Conservation (phyloP, 1,140 invertebrate genomes). For the Caenorhabditis elegans region DNA sequence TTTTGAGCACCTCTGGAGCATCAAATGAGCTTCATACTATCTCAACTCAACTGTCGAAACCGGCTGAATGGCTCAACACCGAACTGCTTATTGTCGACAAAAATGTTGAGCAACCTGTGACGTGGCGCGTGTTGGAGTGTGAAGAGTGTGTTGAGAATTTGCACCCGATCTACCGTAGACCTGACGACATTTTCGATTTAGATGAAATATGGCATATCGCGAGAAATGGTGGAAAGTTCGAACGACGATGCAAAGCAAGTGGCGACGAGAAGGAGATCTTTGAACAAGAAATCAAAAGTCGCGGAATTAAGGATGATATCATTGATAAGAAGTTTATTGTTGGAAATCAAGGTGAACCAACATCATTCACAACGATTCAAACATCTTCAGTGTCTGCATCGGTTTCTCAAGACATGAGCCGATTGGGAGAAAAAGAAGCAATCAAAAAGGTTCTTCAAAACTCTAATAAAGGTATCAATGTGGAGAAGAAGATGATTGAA, state of each 20-base stretch:
- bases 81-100: conserved; percentile 16
- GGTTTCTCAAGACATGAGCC: conserved; percentile 33
- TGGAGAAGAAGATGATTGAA: conserved; percentile 21
- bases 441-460: conserved; percentile 18
- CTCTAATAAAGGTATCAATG: conserved; percentile 29
- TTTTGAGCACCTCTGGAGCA: neutral
- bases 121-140: conserved; percentile 38
- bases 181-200: conserved; percentile 33
- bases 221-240: conserved; percentile 48
- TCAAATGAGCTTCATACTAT: conserved; percentile 1
- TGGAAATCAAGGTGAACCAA: conserved; percentile 2
- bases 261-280: conserved; percentile 33
- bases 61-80: neutral
- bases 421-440: neutral
- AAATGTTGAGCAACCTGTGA: conserved; percentile 21
- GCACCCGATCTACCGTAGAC: conserved; percentile 39
- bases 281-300: conserved; percentile 9
- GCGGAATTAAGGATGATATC: neutral
- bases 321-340: conserved; percentile 33
- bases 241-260: conserved; percentile 49
- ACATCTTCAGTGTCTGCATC: neutral
- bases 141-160: conserved; percentile 34
- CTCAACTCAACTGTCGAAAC: conserved; percentile 27
- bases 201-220: conserved; percentile 47
- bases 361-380: neutral